A percentile compares a stretch with the other conserved stretches of the same genome.
Evolutionary conservation across 2,888 invertebrate genomes (phyloP).

Genomic region (Trachelus tabidus): DNA sequence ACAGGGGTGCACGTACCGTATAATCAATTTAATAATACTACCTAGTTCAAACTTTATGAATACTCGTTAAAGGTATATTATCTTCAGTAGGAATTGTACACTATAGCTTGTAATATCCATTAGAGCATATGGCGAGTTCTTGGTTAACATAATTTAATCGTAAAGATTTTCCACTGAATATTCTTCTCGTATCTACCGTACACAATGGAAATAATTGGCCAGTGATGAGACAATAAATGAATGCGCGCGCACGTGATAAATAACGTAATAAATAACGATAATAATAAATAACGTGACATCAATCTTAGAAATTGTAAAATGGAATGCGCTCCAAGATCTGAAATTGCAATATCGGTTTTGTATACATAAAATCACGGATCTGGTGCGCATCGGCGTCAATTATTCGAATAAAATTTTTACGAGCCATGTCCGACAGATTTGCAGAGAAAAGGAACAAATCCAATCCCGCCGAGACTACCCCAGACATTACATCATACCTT

Average conservation of each 20-base stretch:
- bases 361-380: not conserved
- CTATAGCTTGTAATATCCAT: not conserved
- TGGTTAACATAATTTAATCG: not conserved
- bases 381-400: not conserved
- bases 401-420: not conserved
- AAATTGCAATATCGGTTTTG: not conserved
- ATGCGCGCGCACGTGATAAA: not conserved
- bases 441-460: not conserved
- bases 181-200: not conserved
- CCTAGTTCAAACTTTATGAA: not conserved
- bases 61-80: not conserved
- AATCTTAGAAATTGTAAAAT: not conserved
- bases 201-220: not conserved
- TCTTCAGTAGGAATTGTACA: not conserved
- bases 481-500: no score
- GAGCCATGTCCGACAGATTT: not conserved
- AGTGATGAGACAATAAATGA: not conserved
- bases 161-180: not conserved
- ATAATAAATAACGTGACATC: not conserved
- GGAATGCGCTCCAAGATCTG: not conserved
- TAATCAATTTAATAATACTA: not conserved
- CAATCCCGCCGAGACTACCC: not conserved
- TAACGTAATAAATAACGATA: not conserved
- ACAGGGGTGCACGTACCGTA: not conserved
- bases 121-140: not conserved